phyloP scores from a whole-genome alignment of 1,140 invertebrate genomes.

The Sinonovacula constricta region DNA sequence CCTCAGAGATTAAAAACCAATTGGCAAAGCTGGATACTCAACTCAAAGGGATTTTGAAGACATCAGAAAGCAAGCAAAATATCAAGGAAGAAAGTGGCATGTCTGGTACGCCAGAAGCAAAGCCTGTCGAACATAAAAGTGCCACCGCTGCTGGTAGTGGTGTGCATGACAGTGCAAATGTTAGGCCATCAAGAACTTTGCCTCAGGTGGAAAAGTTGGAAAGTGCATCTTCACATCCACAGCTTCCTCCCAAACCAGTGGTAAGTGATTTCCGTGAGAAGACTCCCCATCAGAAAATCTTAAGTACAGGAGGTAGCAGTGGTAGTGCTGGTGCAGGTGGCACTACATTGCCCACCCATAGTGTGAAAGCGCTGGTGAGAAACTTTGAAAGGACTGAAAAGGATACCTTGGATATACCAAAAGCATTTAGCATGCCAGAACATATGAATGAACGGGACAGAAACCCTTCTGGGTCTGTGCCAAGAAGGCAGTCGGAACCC shows the following conservation, averaged over 20 bases:
- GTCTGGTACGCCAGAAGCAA: no score
- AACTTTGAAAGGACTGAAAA: slow-evolving; percentile 41
- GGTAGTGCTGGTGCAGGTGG: no score
- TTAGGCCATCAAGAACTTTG: slow-evolving; percentile 39
- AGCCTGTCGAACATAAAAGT: no score
- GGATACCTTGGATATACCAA: slow-evolving; percentile 30
- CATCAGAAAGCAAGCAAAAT: slow-evolving; percentile 31
- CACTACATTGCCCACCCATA: slow-evolving; percentile 33
- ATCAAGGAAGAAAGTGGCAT: slow-evolving; percentile 28
- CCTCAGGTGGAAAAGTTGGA: slow-evolving; percentile 35
- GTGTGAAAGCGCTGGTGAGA: slow-evolving; percentile 44
- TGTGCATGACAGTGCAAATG: slow-evolving; percentile 5
- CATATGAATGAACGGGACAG: slow-evolving; percentile 47
- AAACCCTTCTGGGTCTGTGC: slow-evolving; percentile 37
- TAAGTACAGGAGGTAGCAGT: no score
- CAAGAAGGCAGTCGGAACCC: slow-evolving; percentile 49
- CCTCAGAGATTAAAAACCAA: slow-evolving; percentile 34
- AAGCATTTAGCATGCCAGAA: slow-evolving; percentile 49
- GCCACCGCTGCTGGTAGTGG: no score
- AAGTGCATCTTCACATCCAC: no score
- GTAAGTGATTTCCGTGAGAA: no score
- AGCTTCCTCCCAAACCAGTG: no score
- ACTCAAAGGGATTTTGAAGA: slow-evolving; percentile 41
- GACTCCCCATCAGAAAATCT: no score
- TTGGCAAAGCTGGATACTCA: slow-evolving; percentile 44